Conservation (phyloP, 2,888 invertebrate species). For the Coenonympha glycerion region DNA sequence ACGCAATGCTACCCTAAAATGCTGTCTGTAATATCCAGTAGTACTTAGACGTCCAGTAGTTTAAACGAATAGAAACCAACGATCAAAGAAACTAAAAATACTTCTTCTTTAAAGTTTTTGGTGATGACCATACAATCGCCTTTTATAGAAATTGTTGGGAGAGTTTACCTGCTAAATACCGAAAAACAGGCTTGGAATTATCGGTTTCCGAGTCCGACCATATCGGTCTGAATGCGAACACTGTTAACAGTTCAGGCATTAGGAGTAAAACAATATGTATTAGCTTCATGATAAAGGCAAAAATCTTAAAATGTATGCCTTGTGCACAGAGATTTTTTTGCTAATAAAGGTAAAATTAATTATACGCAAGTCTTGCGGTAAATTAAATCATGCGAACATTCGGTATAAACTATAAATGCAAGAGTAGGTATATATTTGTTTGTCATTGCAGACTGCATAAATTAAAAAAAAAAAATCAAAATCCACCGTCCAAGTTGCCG, state of each 20-base stretch:
- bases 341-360: background rate
- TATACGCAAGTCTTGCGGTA: background rate
- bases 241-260: background rate
- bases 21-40: too few species aligned
- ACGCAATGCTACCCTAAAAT: too few species aligned
- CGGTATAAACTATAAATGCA: too few species aligned
- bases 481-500: too few species aligned
- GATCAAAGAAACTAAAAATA: too few species aligned
- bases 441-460: too few species aligned
- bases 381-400: background rate
- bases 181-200: slow-evolving; percentile 14
- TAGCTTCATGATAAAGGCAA: slow-evolving; percentile 7
- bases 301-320: too few species aligned
- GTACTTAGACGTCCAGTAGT: too few species aligned
- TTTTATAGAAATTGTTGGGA: background rate
- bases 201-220: background rate
- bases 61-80: too few species aligned
- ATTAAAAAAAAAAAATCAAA: too few species aligned
- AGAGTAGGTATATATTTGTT: too few species aligned
- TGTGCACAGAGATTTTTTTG: background rate
- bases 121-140: background rate
- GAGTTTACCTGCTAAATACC: slow-evolving; percentile 17
- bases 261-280: slow-evolving; percentile 2
- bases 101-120: too few species aligned
- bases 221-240: background rate